Conservation (phyloP, 1,140 invertebrate species). For the Heliothis subflexa region DNA sequence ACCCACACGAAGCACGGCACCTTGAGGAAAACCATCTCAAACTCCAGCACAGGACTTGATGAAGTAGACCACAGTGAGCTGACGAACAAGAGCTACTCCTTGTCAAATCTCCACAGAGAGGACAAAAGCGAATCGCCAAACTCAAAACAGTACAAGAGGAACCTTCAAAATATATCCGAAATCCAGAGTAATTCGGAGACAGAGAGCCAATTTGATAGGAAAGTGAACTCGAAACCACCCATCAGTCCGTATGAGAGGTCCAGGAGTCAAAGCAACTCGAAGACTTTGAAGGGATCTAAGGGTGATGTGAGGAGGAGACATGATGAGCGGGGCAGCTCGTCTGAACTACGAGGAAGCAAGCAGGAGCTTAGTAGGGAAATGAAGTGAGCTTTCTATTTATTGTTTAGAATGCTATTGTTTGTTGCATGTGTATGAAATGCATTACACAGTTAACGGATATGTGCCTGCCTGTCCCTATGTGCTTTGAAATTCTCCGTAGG, state of each 20-base stretch:
- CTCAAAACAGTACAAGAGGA: constrained; percentile 79
- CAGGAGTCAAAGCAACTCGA: constrained; percentile 83
- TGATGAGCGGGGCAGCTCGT: constrained; percentile 75
- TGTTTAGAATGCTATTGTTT: background rate
- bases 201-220: constrained; percentile 77
- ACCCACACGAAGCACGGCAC: constrained; percentile 67
- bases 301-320: constrained; percentile 60
- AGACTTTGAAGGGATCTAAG: constrained; percentile 77
- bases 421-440: background rate
- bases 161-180: constrained; percentile 87
- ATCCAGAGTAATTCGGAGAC: constrained; percentile 83
- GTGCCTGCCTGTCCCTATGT: too few relatives aligned
- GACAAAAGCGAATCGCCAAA: constrained; percentile 71
- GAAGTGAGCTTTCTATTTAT: constrained; percentile 65
- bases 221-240: constrained; percentile 73
- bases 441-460: background rate
- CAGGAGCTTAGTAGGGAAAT: constrained; percentile 75
- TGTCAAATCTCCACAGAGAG: constrained; percentile 78
- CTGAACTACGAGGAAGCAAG: constrained; percentile 78
- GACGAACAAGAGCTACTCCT: constrained; percentile 78
- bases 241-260: constrained; percentile 83
- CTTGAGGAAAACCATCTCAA: constrained; percentile 76
- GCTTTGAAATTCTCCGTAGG: too few relatives aligned
- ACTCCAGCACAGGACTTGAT: constrained; percentile 80
- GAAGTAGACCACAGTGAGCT: constrained; percentile 77